Evolutionary conservation across 2,797 vertebrate genomes (phyloP).

Genomic region (Momotus momota): DNA sequence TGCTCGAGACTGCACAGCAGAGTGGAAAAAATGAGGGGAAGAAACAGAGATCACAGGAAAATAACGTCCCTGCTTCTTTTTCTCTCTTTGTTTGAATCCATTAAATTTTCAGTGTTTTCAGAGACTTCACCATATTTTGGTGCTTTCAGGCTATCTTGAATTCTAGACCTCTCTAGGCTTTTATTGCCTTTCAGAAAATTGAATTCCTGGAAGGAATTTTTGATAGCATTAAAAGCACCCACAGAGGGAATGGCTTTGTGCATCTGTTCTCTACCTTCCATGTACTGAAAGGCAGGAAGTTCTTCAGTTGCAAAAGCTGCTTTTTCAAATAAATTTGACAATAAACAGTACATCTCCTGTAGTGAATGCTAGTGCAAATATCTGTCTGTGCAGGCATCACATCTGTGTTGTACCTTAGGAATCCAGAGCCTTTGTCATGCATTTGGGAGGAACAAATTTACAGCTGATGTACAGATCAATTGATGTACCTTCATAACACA

Average conservation of each 20-base stretch:
- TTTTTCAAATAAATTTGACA: not conserved
- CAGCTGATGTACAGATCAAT: not conserved
- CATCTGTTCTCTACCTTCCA: not conserved
- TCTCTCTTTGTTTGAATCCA: not conserved
- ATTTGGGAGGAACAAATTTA: not conserved
- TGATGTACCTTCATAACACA: not conserved
- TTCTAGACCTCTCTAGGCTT: not conserved
- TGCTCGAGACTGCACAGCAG: not conserved
- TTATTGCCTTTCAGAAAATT: not conserved
- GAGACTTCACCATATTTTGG: not conserved
- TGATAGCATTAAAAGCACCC: not conserved
- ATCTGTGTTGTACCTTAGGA: not conserved
- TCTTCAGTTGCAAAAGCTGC: not conserved
- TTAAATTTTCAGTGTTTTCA: not conserved
- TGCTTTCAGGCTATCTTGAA: not conserved
- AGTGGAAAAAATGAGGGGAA: not conserved
- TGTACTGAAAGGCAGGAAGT: not conserved
- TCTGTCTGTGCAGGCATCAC: not conserved
- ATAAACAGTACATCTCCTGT: not conserved
- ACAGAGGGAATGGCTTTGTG: not conserved
- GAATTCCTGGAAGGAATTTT: conserved; percentile 24
- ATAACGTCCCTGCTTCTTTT: not conserved
- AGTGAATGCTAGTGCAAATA: not conserved
- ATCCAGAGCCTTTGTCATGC: not conserved
- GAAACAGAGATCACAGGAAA: not conserved